phyloP scores from a whole-genome alignment of 2,797 vertebrate genomes.

The Labroides dimidiatus region DNA sequence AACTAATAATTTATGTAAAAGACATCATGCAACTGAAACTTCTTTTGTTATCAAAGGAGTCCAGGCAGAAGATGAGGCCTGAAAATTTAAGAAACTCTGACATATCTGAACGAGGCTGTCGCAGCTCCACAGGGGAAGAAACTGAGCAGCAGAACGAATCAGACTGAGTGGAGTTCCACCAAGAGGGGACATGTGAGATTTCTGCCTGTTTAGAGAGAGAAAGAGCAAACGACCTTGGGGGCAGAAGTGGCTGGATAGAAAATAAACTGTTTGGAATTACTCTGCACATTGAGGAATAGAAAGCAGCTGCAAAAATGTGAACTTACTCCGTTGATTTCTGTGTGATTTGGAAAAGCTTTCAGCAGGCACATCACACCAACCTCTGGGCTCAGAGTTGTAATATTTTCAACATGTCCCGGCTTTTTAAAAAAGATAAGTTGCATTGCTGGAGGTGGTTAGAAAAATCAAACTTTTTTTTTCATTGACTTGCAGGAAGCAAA shows the following conservation, averaged over 20 bases:
- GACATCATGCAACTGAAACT: constrained; percentile 29
- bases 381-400: constrained; percentile 68
- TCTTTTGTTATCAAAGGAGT: constrained; percentile 38
- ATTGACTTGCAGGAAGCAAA: neutral
- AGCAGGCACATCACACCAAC: constrained; percentile 71
- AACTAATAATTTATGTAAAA: constrained; percentile 8
- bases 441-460: constrained; percentile 35
- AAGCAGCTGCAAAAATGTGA: constrained; percentile 84
- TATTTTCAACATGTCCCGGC: constrained; percentile 71
- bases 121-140: constrained; percentile 61
- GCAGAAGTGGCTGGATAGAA: constrained; percentile 83
- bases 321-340: constrained; percentile 69
- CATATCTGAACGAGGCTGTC: constrained; percentile 53
- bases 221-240: constrained; percentile 80
- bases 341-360: constrained; percentile 79
- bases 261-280: constrained; percentile 87
- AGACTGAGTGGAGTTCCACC: constrained; percentile 64
- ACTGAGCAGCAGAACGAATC: constrained; percentile 64
- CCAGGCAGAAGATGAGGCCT: constrained; percentile 38
- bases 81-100: constrained; percentile 47
- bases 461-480: constrained; percentile 25
- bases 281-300: constrained; percentile 84
- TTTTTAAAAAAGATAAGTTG: constrained; percentile 65
- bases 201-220: constrained; percentile 76
- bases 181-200: constrained; percentile 73